phyloP scores from a whole-genome alignment of 92 coral and sea anemone genomes.

The Porites divaricata region DNA sequence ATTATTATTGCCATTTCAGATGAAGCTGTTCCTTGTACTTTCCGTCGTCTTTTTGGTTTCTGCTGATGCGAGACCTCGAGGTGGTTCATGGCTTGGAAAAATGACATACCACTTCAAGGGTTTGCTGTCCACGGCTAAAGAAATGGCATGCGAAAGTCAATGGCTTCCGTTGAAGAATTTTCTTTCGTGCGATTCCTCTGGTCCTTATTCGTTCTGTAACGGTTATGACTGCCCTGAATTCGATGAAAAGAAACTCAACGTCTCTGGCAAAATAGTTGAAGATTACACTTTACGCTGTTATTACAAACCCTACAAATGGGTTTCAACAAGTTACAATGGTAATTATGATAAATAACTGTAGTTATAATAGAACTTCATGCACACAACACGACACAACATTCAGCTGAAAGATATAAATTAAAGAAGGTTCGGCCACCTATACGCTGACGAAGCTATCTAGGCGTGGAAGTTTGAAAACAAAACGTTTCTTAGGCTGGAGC shows the following conservation, averaged over 20 bases:
- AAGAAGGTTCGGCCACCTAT: no score
- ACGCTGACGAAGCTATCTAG: no score
- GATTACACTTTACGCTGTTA: conserved; percentile 77
- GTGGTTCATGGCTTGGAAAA: background rate
- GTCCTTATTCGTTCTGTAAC: conserved; percentile 43
- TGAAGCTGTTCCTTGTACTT: conserved; percentile 12
- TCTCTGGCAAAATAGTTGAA: background rate
- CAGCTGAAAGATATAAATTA: no score
- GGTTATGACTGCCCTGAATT: conserved; percentile 70
- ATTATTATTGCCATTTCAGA: background rate
- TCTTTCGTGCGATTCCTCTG: no score
- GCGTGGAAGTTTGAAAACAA: no score
- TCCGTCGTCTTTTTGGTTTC: conserved; percentile 10
- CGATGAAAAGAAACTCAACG: conserved; percentile 52
- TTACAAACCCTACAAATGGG: conserved; percentile 70
- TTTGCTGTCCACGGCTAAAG: background rate
- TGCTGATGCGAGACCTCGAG: conserved; percentile 2
- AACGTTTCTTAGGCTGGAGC: no score
- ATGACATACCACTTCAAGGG: background rate
- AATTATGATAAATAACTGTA: background rate
- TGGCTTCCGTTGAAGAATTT: background rate
- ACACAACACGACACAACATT: no score
- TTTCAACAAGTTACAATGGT: conserved; percentile 68
- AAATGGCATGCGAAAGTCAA: background rate
- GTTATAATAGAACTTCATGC: no score